Base-by-base conservation (phyloP, 1,140 invertebrate genomes). In the Drosophila murphyi region DNA sequence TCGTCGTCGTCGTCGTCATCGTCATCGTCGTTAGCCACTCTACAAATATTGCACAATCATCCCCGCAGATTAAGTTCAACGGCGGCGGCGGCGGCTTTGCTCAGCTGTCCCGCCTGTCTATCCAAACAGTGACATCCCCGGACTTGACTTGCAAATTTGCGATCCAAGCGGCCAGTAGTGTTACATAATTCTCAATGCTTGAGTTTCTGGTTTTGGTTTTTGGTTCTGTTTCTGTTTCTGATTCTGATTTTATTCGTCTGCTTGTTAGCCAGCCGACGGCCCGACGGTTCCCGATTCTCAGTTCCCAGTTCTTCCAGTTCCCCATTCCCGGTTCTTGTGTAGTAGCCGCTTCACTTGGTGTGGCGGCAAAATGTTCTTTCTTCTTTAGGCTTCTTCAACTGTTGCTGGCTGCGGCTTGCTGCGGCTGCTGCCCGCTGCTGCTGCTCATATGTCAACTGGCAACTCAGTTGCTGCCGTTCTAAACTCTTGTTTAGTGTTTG, bases 121-220 rank as follows among this genome's bases (percentile, higher is more conserved):
- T 88, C 80, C 77, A 72, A 70, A 72, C 67, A 85, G 74, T 87
- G 82, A 87, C 82, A 87, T 87, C 83, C 80, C 79, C 73, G 63
- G 80, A 78, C 85, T 89, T 88, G 86, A 85, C 85, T 88, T 88
- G 85, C 85, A 88, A 88, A 88, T 88, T 87, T 88, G 83, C 80
- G 56, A 76, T 62, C 76, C 65, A 65, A 35, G 67, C 72, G 52
- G 76, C 71, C 77, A 57, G 79, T 75, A 65, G 72, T 83, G 85
- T 90, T 88, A 88, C 85, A 88, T 88, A 88, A 88, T 88, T 88
- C 86, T 89, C 41, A 73, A 73, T 77, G 57, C 50, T 69, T 54
- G 39, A n/a, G 54, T 47, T 63, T 61, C 63, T 65, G 65, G 39
- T 59, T 51, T 37, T 39, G 51, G 51, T 37, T 48, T 39, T 57